Evolutionary conservation across 2,113 vertebrate genomes (phyloP).

Genomic region (Dicaeum eximium): DNA sequence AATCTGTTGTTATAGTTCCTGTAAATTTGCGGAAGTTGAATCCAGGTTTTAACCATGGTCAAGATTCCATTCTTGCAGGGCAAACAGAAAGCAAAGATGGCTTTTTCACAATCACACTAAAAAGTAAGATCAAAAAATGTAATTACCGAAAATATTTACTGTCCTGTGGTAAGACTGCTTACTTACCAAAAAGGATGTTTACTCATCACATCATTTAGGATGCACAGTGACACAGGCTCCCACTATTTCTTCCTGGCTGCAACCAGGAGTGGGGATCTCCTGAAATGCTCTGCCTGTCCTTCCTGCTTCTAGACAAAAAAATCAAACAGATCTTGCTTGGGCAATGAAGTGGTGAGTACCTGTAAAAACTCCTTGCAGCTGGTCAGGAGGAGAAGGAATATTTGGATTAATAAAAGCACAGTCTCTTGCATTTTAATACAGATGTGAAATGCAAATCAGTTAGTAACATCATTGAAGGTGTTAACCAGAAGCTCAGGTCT

Average conservation of each 20-base stretch:
- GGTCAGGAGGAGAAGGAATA: background rate
- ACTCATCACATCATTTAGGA: accelerated
- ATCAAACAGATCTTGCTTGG: background rate
- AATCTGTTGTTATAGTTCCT: background rate
- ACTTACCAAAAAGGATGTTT: background rate
- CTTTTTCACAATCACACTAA: background rate
- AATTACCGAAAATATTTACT: background rate
- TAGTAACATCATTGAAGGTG: background rate
- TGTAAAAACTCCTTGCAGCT: background rate
- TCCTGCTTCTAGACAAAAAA: background rate
- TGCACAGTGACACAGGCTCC: background rate
- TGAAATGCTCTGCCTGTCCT: background rate
- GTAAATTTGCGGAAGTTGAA: background rate
- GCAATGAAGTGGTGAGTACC: background rate
- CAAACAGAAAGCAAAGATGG: background rate
- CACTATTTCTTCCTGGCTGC: background rate
- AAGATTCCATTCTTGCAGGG: background rate
- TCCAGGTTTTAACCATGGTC: background rate
- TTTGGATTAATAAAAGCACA: background rate
- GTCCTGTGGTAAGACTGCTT: background rate
- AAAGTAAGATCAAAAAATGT: background rate
- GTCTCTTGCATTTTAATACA: background rate
- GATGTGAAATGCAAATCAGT: background rate
- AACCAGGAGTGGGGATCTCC: background rate
- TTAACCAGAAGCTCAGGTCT: background rate